Evolutionary conservation across 2,888 invertebrate species (phyloP).

Genomic region (Hydrotaea diabolus): DNA sequence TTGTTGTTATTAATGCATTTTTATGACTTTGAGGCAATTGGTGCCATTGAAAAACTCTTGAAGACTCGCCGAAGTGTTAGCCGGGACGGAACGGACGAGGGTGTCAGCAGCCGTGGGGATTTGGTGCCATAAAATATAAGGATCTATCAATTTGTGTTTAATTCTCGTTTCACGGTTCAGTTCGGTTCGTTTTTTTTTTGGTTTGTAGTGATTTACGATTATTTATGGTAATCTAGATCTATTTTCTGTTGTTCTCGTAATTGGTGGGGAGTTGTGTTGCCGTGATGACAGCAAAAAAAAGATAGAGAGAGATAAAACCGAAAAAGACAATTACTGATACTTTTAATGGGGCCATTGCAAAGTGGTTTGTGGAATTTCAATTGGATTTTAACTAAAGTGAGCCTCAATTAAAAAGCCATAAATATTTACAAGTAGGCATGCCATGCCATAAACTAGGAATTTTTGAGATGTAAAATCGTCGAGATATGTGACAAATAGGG

Average conservation of each 20-base stretch:
- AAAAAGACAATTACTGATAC: conserved; percentile 7
- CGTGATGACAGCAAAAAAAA: neutral
- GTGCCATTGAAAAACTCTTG: conserved; percentile 39
- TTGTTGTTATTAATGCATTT: neutral
- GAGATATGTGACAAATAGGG: too few relatives aligned
- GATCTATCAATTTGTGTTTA: conserved; percentile 32
- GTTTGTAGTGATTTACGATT: conserved; percentile 59
- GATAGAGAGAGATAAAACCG: neutral
- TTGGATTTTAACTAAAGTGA: neutral
- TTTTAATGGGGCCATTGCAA: neutral
- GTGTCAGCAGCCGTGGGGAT: neutral
- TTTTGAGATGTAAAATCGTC: too few relatives aligned
- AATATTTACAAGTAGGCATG: too few relatives aligned
- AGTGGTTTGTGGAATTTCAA: neutral
- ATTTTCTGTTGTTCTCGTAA: conserved; percentile 9
- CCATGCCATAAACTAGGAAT: too few relatives aligned
- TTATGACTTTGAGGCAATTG: conserved; percentile 28
- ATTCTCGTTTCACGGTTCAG: neutral
- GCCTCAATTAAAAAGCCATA: neutral
- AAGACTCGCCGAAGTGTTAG: conserved; percentile 7
- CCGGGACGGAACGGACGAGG: neutral
- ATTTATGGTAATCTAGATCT: conserved; percentile 52
- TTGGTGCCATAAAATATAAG: conserved; percentile 14
- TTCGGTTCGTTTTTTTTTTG: neutral
- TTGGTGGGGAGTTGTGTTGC: neutral